Percentiles rank a stretch among this genome's conserved stretches.
Evolutionary conservation across 2,888 invertebrate species (phyloP).

Genomic region (Ophraella communa): DNA sequence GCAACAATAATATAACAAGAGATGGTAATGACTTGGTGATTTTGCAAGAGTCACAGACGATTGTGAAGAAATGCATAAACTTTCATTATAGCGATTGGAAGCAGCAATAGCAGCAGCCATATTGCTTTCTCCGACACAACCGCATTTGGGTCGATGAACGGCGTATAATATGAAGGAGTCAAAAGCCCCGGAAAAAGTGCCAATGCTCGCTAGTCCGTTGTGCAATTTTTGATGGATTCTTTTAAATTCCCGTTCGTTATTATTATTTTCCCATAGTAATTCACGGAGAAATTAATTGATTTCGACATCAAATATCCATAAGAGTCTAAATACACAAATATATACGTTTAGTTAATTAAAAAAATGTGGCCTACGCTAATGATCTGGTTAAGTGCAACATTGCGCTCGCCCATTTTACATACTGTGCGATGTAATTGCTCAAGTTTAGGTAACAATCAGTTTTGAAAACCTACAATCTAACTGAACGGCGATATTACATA

Average conservation of each 20-base stretch:
- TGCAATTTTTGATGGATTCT: constrained; percentile 48
- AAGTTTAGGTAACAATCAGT: constrained; percentile 4
- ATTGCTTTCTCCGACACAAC: constrained; percentile 36
- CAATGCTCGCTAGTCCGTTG: constrained; percentile 27
- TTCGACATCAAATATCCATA: background rate
- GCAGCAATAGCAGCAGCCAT: constrained; percentile 9
- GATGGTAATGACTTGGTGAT: constrained; percentile 33
- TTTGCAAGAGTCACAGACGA: constrained; percentile 35
- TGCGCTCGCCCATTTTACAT: background rate
- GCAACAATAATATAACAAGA: constrained; percentile 25
- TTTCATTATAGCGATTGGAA: constrained; percentile 42
- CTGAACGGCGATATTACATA: constrained; percentile 20
- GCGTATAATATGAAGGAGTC: constrained; percentile 35
- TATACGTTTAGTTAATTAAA: background rate
- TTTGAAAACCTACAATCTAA: background rate
- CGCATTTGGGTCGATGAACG: constrained; percentile 37
- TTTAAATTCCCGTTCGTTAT: constrained; percentile 23
- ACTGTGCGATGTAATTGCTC: constrained; percentile 1
- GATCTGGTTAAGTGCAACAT: constrained; percentile 1
- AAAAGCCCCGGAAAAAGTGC: constrained; percentile 52
- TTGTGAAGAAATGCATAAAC: constrained; percentile 41
- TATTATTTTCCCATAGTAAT: constrained; percentile 20
- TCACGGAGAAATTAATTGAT: constrained; percentile 10
- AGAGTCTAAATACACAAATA: too few species aligned
- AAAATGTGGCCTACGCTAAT: background rate